Conservation (phyloP, 1,140 invertebrate genomes). For the Teleogryllus occipitalis region DNA sequence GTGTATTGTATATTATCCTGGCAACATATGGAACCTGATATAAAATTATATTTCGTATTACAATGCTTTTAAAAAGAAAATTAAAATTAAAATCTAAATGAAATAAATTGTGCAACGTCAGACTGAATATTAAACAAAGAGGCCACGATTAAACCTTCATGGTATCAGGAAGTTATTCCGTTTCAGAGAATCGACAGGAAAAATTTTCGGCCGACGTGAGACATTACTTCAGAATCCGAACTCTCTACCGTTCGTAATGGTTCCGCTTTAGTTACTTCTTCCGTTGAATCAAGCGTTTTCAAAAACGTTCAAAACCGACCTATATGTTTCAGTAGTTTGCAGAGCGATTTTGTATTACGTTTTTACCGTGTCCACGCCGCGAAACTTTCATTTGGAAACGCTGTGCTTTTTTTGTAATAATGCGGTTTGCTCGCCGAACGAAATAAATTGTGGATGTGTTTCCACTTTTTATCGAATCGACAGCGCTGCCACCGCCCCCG, state of each 20-base stretch:
- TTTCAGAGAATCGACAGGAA: too few relatives aligned
- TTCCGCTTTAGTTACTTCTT: neutral
- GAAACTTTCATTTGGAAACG: neutral
- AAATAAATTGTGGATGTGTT: slow-evolving; percentile 5
- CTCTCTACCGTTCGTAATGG: neutral
- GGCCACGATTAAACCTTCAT: too few relatives aligned
- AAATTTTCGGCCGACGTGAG: neutral
- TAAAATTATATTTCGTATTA: too few relatives aligned
- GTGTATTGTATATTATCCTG: too few relatives aligned
- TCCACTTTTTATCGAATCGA: neutral
- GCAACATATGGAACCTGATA: too few relatives aligned
- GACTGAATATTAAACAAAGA: too few relatives aligned
- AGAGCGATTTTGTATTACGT: neutral
- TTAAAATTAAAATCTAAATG: too few relatives aligned
- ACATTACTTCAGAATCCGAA: neutral
- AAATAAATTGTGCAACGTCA: too few relatives aligned
- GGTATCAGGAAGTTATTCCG: too few relatives aligned
- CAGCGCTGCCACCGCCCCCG: neutral
- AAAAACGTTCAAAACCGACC: neutral
- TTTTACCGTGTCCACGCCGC: neutral
- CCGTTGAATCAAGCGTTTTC: neutral
- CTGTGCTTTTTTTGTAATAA: neutral
- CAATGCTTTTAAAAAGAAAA: too few relatives aligned
- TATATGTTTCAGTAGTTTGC: neutral
- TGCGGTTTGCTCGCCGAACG: neutral